Base-by-base conservation (phyloP, 2,113 vertebrate genomes). In the Oncorhynchus clarkii region DNA sequence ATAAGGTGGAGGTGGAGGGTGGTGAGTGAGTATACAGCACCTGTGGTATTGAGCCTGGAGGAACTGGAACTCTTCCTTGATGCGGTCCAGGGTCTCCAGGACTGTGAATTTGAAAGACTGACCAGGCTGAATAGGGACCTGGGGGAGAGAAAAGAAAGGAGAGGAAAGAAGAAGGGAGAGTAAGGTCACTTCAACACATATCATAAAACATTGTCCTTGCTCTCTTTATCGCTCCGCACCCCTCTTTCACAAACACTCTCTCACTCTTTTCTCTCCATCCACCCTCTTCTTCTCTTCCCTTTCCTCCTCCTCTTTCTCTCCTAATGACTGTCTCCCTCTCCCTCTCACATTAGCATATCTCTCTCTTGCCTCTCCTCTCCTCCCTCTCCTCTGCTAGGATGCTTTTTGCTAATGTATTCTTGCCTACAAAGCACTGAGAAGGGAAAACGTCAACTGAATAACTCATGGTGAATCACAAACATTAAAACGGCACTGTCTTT, bases 51-150 rank as follows among this genome's bases (percentile, higher is more conserved):
- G 96, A 1, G 96, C 96, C 90, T 96, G 96, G 24, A 97, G 94
- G 84, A 97, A 96, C 92, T 96, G 96, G 70, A 97, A 98, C 86
- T 97, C 96, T 85, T 97, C 96, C 80, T 96, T 97, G 85, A 97
- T 96, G 22, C 95, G 93, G 83, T 95, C 95, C 88, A 96, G 95
- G 16, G 95, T 97, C 88, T 97, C 96, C 93, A 95, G 81, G 75
- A 96, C 93, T 3, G 96, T 97, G 92, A 96, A 96, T 90, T 94
- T 94, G 84, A 94, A 94, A 54, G 94, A 92, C 82, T 94, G 94
- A 81, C 96, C 94, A 4, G 96, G 90, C 88, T 95, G 95, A 48
- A 96, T 91, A 48, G 95, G 93, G 84, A 94, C 90, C 94, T 67
- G 26, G 4, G 27, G 14, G 66, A 14, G 66, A 31, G 66, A 67